Evolutionary conservation across 2,113 vertebrate genomes (phyloP).

Genomic region (Corydoras sp.): DNA sequence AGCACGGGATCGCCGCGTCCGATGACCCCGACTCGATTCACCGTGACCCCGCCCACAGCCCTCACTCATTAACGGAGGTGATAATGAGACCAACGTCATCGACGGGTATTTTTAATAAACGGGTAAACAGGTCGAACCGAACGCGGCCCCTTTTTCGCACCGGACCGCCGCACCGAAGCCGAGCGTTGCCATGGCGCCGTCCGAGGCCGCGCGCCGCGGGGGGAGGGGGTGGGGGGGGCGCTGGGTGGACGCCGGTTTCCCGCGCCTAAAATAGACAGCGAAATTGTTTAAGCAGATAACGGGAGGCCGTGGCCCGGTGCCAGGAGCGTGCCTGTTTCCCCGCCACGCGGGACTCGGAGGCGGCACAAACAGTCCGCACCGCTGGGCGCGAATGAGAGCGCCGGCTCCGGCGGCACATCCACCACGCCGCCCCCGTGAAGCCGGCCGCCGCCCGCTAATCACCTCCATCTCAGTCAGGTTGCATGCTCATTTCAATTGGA

Average conservation of each 20-base stretch:
- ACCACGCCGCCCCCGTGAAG: conserved; percentile 55
- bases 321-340: conserved; percentile 58
- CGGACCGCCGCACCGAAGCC: conserved; percentile 46
- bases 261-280: conserved; percentile 66
- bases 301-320: conserved; percentile 58
- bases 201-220: conserved; percentile 33
- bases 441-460: conserved; percentile 61
- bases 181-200: conserved; percentile 59
- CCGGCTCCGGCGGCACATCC: conserved; percentile 57
- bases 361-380: conserved; percentile 54
- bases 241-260: conserved; percentile 48
- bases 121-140: not conserved
- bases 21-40: not conserved
- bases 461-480: conserved; percentile 60
- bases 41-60: no score
- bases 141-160: conserved; percentile 18
- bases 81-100: no score
- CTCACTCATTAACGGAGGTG: no score
- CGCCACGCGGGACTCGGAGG: conserved; percentile 64
- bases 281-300: conserved; percentile 73
- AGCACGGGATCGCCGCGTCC: conserved; percentile 4
- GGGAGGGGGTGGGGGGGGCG: conserved; percentile 26
- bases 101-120: no score
- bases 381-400: conserved; percentile 60
- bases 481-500: conserved; percentile 60